phyloP scores from a whole-genome alignment of 2,888 invertebrate species.

The Eupeodes luniger region DNA sequence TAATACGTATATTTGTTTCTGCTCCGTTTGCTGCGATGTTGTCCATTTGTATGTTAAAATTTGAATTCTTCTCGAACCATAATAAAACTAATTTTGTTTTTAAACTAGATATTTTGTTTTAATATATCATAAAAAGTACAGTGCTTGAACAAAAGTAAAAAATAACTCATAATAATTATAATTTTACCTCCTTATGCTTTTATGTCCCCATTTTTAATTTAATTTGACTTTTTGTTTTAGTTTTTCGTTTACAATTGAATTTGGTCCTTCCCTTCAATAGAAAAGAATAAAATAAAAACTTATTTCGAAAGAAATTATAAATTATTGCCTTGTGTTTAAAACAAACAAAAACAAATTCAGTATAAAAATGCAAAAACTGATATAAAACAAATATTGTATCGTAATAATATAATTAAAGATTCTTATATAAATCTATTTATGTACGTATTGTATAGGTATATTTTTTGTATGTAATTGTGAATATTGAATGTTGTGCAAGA shows the following conservation, averaged over 20 bases:
- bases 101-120: conserved; percentile 60
- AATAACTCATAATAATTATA: conserved; percentile 1
- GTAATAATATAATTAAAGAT: conserved; percentile 20
- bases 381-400: conserved; percentile 26
- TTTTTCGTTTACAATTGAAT: background rate
- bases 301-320: background rate
- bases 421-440: background rate
- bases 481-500: conserved; percentile 65
- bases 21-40: too few relatives aligned
- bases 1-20: too few relatives aligned
- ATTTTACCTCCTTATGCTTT: background rate
- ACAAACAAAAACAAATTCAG: conserved; percentile 15
- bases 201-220: conserved; percentile 16
- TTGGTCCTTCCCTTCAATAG: conserved; percentile 7
- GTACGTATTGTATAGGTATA: background rate
- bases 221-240: background rate
- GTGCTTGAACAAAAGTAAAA: conserved; percentile 45
- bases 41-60: too few relatives aligned
- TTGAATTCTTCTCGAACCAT: too few relatives aligned
- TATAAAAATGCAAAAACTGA: conserved; percentile 58
- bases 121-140: conserved; percentile 64
- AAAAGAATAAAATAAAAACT: conserved; percentile 17
- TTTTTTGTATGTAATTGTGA: conserved; percentile 18
- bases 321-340: background rate
- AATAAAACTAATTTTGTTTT: conserved; percentile 45